phyloP scores from a whole-genome alignment of 1,140 invertebrate genomes.

The Zaprionus lachaisei region DNA sequence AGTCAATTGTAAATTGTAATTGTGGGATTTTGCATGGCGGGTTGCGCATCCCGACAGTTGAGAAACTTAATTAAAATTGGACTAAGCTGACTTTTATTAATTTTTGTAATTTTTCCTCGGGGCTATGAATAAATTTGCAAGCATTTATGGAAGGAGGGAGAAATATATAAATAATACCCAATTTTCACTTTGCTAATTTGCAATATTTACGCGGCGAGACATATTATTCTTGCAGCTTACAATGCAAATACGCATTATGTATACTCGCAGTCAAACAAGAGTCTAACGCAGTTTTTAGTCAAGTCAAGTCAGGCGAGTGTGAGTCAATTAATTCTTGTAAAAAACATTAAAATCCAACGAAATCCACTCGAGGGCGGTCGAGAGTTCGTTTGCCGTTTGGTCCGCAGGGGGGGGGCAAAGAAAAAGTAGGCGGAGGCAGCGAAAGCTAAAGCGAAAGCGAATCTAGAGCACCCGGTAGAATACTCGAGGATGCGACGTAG shows the following conservation, averaged over 20 bases:
- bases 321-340: conserved; percentile 77
- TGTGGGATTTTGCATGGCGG: conserved; percentile 56
- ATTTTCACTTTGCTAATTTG: conserved; percentile 72
- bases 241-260: conserved; percentile 52
- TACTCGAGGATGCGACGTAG: conserved; percentile 32
- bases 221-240: conserved; percentile 1
- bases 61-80: conserved; percentile 69
- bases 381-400: not conserved
- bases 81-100: conserved; percentile 75
- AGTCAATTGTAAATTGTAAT: conserved; percentile 73
- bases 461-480: conserved; percentile 71
- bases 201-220: conserved; percentile 59
- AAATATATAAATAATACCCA: conserved; percentile 51
- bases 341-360: conserved; percentile 59
- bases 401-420: conserved; percentile 1
- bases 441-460: conserved; percentile 43
- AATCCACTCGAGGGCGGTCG: conserved; percentile 40
- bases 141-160: conserved; percentile 50
- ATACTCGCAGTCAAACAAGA: conserved; percentile 62
- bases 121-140: conserved; percentile 72
- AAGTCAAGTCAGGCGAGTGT: conserved; percentile 35
- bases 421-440: not conserved
- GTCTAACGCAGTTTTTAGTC: conserved; percentile 40
- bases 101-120: conserved; percentile 68
- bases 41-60: conserved; percentile 23